A percentile compares a stretch with the other conserved stretches of the same genome.
These are phyloP conservation scores for Beroe ovata DNA, from an alignment of 37 sponge, comb jelly and placozoan genomes.

Conservation along the genomic window DNA sequence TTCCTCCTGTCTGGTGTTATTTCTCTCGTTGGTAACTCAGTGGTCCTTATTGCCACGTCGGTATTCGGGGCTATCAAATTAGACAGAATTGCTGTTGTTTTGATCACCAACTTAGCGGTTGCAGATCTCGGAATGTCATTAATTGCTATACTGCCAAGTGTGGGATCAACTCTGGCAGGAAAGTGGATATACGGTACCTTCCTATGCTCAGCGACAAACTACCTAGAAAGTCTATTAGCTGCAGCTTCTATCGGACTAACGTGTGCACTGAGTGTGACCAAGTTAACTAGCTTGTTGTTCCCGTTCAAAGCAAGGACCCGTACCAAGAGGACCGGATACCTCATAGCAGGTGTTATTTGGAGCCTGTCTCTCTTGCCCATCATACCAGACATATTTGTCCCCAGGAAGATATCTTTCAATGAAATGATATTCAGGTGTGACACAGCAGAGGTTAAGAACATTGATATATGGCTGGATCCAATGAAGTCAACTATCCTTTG, in stretches of 20 bases:
- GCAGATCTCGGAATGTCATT: conserved; percentile 12
- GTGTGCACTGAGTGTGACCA: conserved; percentile 23
- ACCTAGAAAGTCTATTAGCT: conserved; percentile 5
- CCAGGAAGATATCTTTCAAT: not conserved
- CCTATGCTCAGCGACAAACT: conserved; percentile 22
- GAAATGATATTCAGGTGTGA: conserved; percentile 4
- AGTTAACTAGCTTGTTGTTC: conserved; percentile 28
- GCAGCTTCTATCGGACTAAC: not conserved
- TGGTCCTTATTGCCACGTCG: conserved; percentile 3
- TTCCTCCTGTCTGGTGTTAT: not conserved
- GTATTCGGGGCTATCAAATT: conserved; percentile 1
- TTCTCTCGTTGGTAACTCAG: conserved; percentile 35
- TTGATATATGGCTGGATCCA: conserved; percentile 43
- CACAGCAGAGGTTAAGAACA: not conserved
- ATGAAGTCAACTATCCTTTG: conserved; percentile 11
- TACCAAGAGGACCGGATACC: conserved; percentile 19
- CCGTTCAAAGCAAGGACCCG: conserved; percentile 27
- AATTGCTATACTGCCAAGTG: conserved; percentile 3
- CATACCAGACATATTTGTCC: conserved; percentile 26
- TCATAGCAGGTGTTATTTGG: conserved; percentile 21
- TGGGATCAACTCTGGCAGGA: not conserved
- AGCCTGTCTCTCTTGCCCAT: not conserved
- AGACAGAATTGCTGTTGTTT: conserved; percentile 7
- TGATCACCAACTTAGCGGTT: conserved; percentile 36
- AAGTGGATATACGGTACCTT: conserved; percentile 3